Evolutionary conservation across 2,888 invertebrate genomes (phyloP).

Genomic region (Argyra leucocephala): DNA sequence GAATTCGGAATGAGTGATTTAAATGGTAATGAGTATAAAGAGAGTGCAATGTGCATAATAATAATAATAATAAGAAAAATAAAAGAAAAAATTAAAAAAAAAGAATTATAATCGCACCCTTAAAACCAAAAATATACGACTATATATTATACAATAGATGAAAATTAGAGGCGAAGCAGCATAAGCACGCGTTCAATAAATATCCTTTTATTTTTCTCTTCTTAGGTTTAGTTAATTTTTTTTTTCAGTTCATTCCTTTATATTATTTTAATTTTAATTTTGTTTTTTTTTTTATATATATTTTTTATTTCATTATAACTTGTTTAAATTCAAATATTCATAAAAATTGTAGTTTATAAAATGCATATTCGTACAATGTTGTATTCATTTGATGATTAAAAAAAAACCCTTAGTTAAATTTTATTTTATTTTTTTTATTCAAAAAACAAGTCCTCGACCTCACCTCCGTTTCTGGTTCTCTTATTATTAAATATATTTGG

Average conservation of each 20-base stretch:
- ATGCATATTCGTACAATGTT: too few species aligned
- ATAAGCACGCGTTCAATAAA: background rate
- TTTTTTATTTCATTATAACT: background rate
- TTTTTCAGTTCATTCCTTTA: background rate
- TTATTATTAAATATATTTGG: background rate
- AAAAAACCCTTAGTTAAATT: too few species aligned
- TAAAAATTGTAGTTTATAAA: background rate
- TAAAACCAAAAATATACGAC: background rate
- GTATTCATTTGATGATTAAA: too few species aligned
- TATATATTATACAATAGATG: slow-evolving; percentile 1
- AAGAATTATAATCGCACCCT: background rate
- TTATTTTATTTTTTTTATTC: background rate
- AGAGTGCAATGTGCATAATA: background rate
- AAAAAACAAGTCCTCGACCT: background rate
- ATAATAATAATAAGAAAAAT: background rate
- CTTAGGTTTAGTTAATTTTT: too few species aligned
- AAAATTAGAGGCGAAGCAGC: slow-evolving; percentile 3
- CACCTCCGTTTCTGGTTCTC: background rate
- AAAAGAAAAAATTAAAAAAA: too few species aligned
- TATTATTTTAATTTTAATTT: background rate
- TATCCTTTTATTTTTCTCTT: too few species aligned
- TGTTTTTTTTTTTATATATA: background rate
- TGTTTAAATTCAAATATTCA: background rate
- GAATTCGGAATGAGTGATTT: background rate
- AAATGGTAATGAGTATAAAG: background rate